Conservation (phyloP, 2,888 invertebrate species). For the Oligia latruncula region DNA sequence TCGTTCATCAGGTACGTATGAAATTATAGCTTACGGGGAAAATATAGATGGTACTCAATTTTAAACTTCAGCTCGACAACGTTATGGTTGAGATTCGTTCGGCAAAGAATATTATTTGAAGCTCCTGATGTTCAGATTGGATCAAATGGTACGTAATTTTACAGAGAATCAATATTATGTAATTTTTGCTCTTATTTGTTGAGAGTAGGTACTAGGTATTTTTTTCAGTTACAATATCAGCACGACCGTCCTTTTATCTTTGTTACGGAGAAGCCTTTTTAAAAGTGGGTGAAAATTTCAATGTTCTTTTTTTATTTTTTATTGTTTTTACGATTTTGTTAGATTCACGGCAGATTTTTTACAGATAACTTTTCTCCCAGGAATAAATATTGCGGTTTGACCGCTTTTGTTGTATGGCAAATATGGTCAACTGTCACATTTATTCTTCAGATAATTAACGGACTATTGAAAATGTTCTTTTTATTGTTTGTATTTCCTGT, state of each 20-base stretch:
- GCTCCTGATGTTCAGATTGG: constrained; percentile 35
- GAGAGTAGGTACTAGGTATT: background rate
- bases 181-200: constrained; percentile 23
- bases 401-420: too few species aligned
- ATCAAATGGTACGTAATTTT: constrained; percentile 52
- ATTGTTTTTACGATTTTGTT: background rate
- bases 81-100: constrained; percentile 26
- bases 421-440: too few species aligned
- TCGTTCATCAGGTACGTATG: constrained; percentile 44
- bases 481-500: too few species aligned
- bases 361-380: background rate
- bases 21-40: constrained; percentile 54
- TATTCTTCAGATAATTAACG: too few species aligned
- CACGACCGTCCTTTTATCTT: background rate
- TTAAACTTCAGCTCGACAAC: background rate
- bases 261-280: background rate
- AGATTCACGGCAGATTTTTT: background rate
- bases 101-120: constrained; percentile 29
- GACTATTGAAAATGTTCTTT: too few species aligned
- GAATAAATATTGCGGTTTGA: background rate
- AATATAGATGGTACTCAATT: constrained; percentile 5
- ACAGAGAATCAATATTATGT: constrained; percentile 40
- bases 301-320: background rate
- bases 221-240: background rate
- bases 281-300: background rate